A percentile compares a stretch with the other conserved stretches of the same genome.
phyloP scores from a whole-genome alignment of 2,113 vertebrate species.

The Pseudorhombus dupliciocellatus region DNA sequence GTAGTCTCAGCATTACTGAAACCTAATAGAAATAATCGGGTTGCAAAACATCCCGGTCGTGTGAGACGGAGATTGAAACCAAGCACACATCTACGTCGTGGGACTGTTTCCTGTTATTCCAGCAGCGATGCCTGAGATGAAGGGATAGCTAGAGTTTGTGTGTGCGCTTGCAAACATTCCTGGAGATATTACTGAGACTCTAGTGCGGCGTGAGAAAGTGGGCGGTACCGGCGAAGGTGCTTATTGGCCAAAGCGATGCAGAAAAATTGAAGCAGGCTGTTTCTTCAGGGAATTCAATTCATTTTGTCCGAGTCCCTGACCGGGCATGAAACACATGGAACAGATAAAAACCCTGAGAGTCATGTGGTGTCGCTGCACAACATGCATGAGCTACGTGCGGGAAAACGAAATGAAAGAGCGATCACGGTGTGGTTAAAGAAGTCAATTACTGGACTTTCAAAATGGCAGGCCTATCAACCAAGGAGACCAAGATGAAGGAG shows the following conservation, averaged over 20 bases:
- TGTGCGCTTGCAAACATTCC: conserved; percentile 54
- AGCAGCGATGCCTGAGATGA: conserved; percentile 2
- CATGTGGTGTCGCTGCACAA: conserved; percentile 27
- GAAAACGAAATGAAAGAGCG: conserved; percentile 16
- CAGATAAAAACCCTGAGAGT: conserved; percentile 54
- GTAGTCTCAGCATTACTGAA: background rate
- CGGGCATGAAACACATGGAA: conserved; percentile 70
- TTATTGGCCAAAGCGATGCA: conserved; percentile 47
- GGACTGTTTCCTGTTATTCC: conserved; percentile 19
- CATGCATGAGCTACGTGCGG: conserved; percentile 29
- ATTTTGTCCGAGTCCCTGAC: conserved; percentile 51
- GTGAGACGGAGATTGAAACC: background rate
- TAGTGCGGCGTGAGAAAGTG: conserved; percentile 39
- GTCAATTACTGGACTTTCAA: conserved; percentile 2
- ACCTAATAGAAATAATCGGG: conserved; percentile 10
- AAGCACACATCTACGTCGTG: background rate
- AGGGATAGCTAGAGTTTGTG: conserved; percentile 12
- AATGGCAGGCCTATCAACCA: conserved; percentile 27
- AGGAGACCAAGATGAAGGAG: conserved; percentile 34
- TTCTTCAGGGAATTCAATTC: conserved; percentile 67
- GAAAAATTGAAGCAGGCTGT: conserved; percentile 56
- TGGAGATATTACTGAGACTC: conserved; percentile 42
- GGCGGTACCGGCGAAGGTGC: conserved; percentile 57
- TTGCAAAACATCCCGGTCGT: conserved; percentile 10
- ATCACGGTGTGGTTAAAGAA: conserved; percentile 28